Percentiles rank a stretch among this genome's conserved stretches.
These are phyloP conservation scores for Phrynocephalus guinanensis DNA, from an alignment of 2,797 vertebrate genomes.

Conservation along the genomic window DNA sequence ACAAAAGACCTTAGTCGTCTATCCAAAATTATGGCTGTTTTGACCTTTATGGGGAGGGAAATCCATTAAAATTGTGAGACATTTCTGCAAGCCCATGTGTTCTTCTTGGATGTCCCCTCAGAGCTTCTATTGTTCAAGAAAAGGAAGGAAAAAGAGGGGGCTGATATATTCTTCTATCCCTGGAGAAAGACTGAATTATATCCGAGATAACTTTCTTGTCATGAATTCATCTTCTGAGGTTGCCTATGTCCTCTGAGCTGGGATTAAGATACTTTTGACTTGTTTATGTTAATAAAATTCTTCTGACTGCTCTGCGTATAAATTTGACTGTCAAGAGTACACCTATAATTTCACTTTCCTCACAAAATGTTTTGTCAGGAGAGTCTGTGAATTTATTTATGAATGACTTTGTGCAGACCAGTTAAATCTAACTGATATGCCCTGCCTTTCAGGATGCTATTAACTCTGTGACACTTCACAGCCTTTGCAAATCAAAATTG, in stretches of 20 bases:
- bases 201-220: conserved; percentile 55
- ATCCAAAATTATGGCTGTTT: neutral
- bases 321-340: conserved; percentile 67
- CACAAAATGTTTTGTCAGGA: conserved; percentile 73
- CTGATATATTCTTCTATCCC: conserved; percentile 30
- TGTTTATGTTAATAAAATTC: conserved; percentile 72
- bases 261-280: conserved; percentile 65
- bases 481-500: conserved; percentile 70
- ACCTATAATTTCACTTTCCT: conserved; percentile 73
- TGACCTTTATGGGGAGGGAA: neutral
- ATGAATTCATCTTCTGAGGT: conserved; percentile 42
- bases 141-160: neutral
- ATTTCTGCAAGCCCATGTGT: neutral
- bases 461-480: conserved; percentile 63
- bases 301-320: conserved; percentile 64
- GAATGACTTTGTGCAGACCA: conserved; percentile 63
- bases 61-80: conserved; percentile 8
- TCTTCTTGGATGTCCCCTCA: conserved; percentile 32
- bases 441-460: conserved; percentile 62
- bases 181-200: conserved; percentile 52
- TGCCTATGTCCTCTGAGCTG: conserved; percentile 61
- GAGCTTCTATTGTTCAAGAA: conserved; percentile 42
- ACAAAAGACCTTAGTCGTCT: conserved; percentile 9
- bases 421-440: conserved; percentile 66
- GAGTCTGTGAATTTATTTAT: conserved; percentile 67